These are phyloP conservation scores for Panthera tigris DNA, from an alignment of 2,113 vertebrate genomes.

Conservation along the genomic window DNA sequence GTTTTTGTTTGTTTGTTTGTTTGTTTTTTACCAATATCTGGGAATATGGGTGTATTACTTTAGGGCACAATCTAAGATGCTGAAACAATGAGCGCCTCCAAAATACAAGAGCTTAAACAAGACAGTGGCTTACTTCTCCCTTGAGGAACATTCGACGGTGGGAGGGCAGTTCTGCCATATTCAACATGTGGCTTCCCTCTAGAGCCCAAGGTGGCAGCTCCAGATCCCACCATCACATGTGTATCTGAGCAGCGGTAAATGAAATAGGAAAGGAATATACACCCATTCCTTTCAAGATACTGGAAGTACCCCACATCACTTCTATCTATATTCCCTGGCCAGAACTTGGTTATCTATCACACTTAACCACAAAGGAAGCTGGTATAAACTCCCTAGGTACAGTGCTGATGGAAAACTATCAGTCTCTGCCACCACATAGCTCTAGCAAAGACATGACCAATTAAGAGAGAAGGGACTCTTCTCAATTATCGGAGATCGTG, in stretches of 20 bases:
- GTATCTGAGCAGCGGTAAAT: background rate
- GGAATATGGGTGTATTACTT: background rate
- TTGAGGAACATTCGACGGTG: background rate
- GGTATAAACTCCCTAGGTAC: background rate
- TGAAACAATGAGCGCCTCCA: background rate
- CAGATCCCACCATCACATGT: background rate
- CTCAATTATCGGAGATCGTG: rapidly evolving
- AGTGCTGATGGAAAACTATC: background rate
- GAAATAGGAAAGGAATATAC: background rate
- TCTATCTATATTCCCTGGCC: too few relatives aligned
- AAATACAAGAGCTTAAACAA: background rate
- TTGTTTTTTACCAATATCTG: background rate
- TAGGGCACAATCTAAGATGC: background rate
- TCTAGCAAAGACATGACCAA: background rate
- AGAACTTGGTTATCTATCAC: background rate
- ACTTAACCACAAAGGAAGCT: background rate
- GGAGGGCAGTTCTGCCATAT: background rate
- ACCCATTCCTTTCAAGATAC: background rate
- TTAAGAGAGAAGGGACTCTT: background rate
- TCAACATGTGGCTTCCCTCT: background rate
- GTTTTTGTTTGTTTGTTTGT: background rate
- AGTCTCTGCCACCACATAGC: background rate
- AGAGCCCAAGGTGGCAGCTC: background rate
- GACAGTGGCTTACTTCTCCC: background rate
- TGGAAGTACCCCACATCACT: background rate